Base-by-base conservation (phyloP, 2,888 invertebrate genomes). In the Cabera pusaria region DNA sequence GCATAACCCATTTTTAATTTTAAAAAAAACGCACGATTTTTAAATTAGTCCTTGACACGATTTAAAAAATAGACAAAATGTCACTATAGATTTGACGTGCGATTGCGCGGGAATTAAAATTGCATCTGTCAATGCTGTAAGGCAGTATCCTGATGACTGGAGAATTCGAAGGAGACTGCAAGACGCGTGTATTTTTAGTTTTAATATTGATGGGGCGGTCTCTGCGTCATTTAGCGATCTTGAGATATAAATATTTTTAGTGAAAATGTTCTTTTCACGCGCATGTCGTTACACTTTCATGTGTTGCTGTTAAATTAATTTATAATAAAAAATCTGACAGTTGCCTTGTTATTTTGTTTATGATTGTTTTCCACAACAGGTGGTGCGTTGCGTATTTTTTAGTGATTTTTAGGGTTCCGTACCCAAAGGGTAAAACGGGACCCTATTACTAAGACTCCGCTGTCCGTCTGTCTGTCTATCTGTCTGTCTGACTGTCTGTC, bases 91-190 rank as follows among this genome's bases (percentile, higher is more conserved):
- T 29, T 44, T 58, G 56, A 56, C 57, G 48, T 50, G 2, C 10
- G 49, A 56, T 60, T 46, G 48, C 60, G 68, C 68, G 69, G 60
- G 60, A 63, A 56, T 14, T 7, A 2, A 28, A 34, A n/a, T 8
- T 25, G 28, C 32, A 46, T 40, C 44, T 53, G 59, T 56, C 57
- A 58, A 58, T 51, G 48, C 61, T 22, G 41, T 35, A 45, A 59
- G 62, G 59, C 62, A 16, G 61, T 43, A 52, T 75, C 72, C 70
- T 75, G 74, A 36, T 54, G 48, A 75, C 77, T 77, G 76, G 74
- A 76, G 57, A 51, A 52, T 48, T 20, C 46, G 39, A 31, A 19
- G 56, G 59, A 74, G 75, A 73, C 72, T 65, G 69, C 65, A 68
- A 70, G 75, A 64, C 77, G 66, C 56, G 39, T 32, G 28, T 73